Conservation (phyloP, 2,113 vertebrate species). For the Hippocampus comes region DNA sequence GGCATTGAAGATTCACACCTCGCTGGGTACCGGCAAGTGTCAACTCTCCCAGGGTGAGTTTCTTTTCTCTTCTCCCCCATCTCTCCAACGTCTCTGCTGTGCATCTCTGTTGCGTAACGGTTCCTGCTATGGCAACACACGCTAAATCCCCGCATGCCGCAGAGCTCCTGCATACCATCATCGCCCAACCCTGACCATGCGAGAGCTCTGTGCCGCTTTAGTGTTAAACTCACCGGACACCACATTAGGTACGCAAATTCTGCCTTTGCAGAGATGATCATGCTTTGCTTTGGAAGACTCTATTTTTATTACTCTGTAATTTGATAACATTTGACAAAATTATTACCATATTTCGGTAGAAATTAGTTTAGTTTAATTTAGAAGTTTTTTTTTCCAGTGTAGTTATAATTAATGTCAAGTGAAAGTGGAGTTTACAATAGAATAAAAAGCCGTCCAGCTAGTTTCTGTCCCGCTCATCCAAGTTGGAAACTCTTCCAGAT, state of each 20-base stretch:
- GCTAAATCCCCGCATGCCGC: slow-evolving; percentile 33
- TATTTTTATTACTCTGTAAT: neutral
- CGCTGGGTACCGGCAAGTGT: slow-evolving; percentile 58
- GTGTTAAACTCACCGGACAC: neutral
- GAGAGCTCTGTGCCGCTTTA: slow-evolving; percentile 26
- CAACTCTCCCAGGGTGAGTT: slow-evolving; percentile 60
- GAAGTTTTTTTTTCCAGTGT: neutral
- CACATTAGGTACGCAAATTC: neutral
- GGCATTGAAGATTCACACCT: slow-evolving; percentile 56
- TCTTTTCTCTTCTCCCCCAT: slow-evolving; percentile 19
- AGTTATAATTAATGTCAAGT: neutral
- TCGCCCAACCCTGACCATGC: slow-evolving; percentile 17
- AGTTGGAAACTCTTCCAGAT: no score
- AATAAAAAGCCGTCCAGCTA: neutral
- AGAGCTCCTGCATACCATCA: slow-evolving; percentile 17
- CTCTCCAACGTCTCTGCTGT: slow-evolving; percentile 38
- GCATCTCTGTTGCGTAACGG: slow-evolving; percentile 58
- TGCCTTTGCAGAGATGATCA: neutral
- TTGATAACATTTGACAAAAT: neutral
- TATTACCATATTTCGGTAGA: neutral
- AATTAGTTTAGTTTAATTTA: neutral
- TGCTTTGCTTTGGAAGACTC: neutral
- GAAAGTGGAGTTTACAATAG: neutral
- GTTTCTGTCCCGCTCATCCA: no score
- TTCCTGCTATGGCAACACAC: slow-evolving; percentile 56